These are phyloP conservation scores for Notospermus geniculatus DNA, from an alignment of 1,140 invertebrate species.

Conservation along the genomic window DNA sequence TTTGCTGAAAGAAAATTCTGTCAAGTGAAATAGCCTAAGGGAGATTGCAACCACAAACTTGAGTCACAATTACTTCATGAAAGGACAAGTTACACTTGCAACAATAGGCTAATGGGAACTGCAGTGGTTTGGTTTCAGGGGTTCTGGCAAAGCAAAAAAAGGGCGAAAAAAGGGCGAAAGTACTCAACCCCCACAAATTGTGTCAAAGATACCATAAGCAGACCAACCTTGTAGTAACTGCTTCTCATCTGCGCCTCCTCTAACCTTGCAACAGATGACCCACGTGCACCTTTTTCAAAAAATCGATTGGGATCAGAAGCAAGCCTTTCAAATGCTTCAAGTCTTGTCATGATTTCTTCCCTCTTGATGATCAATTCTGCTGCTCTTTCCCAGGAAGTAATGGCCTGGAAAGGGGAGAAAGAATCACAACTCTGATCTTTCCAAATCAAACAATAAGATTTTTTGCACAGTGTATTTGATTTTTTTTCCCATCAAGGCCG, in stretches of 20 bases:
- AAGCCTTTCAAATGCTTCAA: constrained; percentile 54
- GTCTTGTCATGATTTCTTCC: constrained; percentile 43
- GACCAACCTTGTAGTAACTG: constrained; percentile 40
- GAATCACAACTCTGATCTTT: too few species aligned
- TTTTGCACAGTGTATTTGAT: too few species aligned
- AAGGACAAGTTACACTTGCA: too few species aligned
- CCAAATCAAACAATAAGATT: too few species aligned
- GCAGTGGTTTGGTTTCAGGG: too few species aligned
- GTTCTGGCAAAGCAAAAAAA: too few species aligned
- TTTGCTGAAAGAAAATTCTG: constrained; percentile 36
- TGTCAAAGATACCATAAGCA: background rate
- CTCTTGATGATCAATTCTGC: constrained; percentile 44
- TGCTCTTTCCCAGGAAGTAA: constrained; percentile 49
- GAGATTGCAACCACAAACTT: too few species aligned
- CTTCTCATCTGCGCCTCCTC: constrained; percentile 49
- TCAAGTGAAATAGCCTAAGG: too few species aligned
- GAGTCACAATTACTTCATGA: too few species aligned
- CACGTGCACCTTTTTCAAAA: constrained; percentile 48
- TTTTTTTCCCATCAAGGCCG: too few species aligned
- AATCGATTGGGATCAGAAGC: constrained; percentile 56
- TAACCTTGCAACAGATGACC: constrained; percentile 47
- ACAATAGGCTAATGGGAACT: too few species aligned
- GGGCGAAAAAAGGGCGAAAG: background rate
- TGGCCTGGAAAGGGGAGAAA: constrained; percentile 34
- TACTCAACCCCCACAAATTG: too few species aligned